Evolutionary conservation across 2,113 vertebrate genomes (phyloP).

Genomic region (Alethe diademata): DNA sequence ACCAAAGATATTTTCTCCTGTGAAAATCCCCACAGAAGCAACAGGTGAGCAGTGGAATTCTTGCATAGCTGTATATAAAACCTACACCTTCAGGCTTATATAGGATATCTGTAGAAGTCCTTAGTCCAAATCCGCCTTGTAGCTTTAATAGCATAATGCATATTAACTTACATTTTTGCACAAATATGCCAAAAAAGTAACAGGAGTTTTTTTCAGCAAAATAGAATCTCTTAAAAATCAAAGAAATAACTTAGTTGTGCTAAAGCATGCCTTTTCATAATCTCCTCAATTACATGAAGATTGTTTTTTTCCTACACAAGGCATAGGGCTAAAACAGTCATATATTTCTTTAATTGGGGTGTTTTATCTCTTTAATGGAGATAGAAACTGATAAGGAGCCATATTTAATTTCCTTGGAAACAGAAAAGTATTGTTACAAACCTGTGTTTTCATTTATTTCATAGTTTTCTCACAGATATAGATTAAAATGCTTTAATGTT

Average conservation of each 20-base stretch:
- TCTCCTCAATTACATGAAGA: neutral
- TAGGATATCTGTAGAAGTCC: neutral
- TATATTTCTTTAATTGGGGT: neutral
- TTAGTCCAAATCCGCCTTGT: neutral
- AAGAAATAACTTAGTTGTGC: neutral
- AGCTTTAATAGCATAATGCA: neutral
- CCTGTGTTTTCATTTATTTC: neutral
- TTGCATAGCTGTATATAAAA: neutral
- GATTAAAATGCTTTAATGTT: neutral
- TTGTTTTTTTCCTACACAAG: neutral
- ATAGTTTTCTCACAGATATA: neutral
- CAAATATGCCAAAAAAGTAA: neutral
- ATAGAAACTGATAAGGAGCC: neutral
- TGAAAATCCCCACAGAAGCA: neutral
- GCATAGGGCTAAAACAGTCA: neutral
- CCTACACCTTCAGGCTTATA: neutral
- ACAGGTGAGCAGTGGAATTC: neutral
- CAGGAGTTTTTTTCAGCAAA: neutral
- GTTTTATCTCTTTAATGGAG: neutral
- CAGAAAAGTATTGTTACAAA: neutral
- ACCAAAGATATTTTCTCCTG: neutral
- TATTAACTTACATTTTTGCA: neutral
- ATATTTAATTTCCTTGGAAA: neutral
- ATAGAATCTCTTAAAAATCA: neutral
- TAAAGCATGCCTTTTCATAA: neutral